Percentiles rank a stretch among this genome's conserved stretches.
Conservation (phyloP, 2,797 vertebrate species). For the Etheostoma nigrum region DNA sequence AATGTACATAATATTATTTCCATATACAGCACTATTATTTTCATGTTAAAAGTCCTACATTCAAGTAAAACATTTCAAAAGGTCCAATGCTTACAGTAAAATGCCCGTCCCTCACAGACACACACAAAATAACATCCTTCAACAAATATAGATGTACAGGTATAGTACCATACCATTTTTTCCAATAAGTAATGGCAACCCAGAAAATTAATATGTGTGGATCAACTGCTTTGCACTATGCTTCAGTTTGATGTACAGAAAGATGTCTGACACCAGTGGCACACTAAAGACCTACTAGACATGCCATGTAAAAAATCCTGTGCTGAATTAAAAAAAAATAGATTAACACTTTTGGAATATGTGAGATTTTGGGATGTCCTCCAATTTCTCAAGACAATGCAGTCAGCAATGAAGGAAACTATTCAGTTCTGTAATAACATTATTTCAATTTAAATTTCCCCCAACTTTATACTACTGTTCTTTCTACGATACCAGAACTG, state of each 20-base stretch:
- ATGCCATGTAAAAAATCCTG: neutral
- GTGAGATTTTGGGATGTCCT: constrained; percentile 4
- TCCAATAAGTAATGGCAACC: constrained; percentile 23
- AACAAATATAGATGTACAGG: constrained; percentile 31
- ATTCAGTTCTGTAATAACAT: neutral
- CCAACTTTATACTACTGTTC: neutral
- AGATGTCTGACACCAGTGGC: constrained; percentile 30
- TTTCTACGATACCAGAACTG: neutral
- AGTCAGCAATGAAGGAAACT: neutral
- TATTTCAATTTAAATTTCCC: constrained; percentile 9
- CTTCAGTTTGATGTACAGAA: constrained; percentile 33
- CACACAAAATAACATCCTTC: constrained; percentile 64
- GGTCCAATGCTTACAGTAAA: constrained; percentile 41
- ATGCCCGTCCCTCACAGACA: constrained; percentile 23
- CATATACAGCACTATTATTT: constrained; percentile 77
- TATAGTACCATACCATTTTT: constrained; percentile 32
- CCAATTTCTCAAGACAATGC: constrained; percentile 30
- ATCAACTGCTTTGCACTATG: constrained; percentile 12
- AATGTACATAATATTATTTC: constrained; percentile 69
- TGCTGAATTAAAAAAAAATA: neutral
- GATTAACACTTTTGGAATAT: neutral
- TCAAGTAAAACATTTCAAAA: constrained; percentile 87
- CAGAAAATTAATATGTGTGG: neutral
- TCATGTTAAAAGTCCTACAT: constrained; percentile 86
- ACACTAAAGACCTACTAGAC: constrained; percentile 12